Evolutionary conservation across 2,888 invertebrate genomes (phyloP).

Genomic region (Ennomos quercinarius): DNA sequence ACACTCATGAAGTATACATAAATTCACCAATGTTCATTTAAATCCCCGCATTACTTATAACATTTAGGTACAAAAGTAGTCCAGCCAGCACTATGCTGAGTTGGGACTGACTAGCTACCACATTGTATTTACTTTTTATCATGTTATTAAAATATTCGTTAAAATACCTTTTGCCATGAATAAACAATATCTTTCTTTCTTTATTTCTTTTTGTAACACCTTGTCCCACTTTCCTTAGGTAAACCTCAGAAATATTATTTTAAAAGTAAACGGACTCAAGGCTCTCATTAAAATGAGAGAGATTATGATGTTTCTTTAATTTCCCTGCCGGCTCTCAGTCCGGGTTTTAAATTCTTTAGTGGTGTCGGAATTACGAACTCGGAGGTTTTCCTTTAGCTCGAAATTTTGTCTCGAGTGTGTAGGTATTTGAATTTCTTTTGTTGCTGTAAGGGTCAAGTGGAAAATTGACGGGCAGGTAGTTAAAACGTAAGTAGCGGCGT

Average conservation of each 20-base stretch:
- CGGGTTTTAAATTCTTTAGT: conserved; percentile 23
- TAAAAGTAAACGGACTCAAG: conserved; percentile 14
- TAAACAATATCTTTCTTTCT: too few relatives aligned
- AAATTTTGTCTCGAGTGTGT: not conserved
- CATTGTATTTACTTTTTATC: too few relatives aligned
- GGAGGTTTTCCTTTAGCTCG: conserved; percentile 6
- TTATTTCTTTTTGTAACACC: not conserved
- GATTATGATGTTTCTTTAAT: conserved; percentile 25
- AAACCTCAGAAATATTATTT: conserved; percentile 12
- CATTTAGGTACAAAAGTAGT: too few relatives aligned
- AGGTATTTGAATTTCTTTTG: not conserved
- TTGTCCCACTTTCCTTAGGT: conserved; percentile 1
- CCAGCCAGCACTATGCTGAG: too few relatives aligned
- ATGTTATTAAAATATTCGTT: too few relatives aligned
- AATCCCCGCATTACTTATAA: too few relatives aligned
- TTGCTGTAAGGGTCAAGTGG: not conserved
- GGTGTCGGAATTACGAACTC: conserved; percentile 20
- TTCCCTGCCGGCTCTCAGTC: conserved; percentile 11
- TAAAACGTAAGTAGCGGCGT: too few relatives aligned
- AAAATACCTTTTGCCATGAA: too few relatives aligned
- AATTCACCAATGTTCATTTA: too few relatives aligned
- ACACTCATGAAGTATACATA: too few relatives aligned
- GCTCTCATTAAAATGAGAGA: conserved; percentile 21
- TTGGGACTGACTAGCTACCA: too few relatives aligned
- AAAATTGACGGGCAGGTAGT: too few relatives aligned